A percentile compares a stretch with the other conserved stretches of the same genome.
These are phyloP conservation scores for Lophius americanus DNA, from an alignment of 2,797 vertebrate genomes.

Conservation along the genomic window DNA sequence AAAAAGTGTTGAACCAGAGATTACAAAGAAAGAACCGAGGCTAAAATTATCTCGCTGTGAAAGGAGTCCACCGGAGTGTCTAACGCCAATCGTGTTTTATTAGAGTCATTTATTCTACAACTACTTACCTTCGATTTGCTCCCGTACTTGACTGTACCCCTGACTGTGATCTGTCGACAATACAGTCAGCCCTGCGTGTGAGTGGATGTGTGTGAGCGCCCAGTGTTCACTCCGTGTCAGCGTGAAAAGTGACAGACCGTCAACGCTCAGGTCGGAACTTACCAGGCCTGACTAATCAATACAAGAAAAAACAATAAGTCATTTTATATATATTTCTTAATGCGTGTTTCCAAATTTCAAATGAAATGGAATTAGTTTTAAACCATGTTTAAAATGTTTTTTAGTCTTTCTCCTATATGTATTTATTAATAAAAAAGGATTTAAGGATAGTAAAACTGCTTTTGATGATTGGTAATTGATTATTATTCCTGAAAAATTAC, in stretches of 20 bases:
- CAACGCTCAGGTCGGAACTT: slow-evolving; percentile 76
- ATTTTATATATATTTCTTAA: slow-evolving; percentile 3
- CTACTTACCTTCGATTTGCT: slow-evolving; percentile 65
- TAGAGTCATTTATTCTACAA: slow-evolving; percentile 27
- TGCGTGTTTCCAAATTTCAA: too few relatives aligned
- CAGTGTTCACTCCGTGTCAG: slow-evolving; percentile 76
- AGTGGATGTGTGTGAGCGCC: slow-evolving; percentile 51
- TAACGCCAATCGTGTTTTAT: slow-evolving; percentile 21
- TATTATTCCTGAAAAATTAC: slow-evolving; percentile 60
- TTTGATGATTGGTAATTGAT: slow-evolving; percentile 38
- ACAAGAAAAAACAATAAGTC: slow-evolving; percentile 44
- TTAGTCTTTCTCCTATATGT: too few relatives aligned
- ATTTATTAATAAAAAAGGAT: background rate
- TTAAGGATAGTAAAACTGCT: rapidly evolving
- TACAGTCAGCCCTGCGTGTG: slow-evolving; percentile 63
- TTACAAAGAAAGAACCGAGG: slow-evolving; percentile 69
- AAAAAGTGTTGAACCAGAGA: slow-evolving; percentile 70
- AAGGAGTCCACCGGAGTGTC: slow-evolving; percentile 38
- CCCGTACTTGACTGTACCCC: slow-evolving; percentile 50
- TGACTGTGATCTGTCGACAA: slow-evolving; percentile 68
- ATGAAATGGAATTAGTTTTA: too few relatives aligned
- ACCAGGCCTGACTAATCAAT: slow-evolving; percentile 65
- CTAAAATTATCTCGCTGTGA: slow-evolving; percentile 61
- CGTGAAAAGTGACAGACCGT: slow-evolving; percentile 87
- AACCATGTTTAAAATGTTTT: too few relatives aligned